Evolutionary conservation across 2,888 invertebrate species (phyloP), one percentile per base, ranked within the genome.

Genomic region (Dolichopus griseipennis): DNA sequence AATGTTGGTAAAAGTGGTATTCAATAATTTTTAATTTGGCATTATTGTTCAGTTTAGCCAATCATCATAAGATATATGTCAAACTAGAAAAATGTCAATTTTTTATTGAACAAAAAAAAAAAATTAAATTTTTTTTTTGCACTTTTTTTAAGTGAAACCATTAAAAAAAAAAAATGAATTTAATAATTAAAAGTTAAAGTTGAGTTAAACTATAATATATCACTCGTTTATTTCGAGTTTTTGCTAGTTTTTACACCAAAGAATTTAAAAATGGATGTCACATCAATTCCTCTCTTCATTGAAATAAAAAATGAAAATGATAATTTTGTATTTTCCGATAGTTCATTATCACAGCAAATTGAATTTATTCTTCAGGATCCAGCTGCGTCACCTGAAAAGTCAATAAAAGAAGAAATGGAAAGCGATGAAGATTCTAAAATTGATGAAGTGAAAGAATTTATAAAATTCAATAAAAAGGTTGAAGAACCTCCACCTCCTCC

Each of bases 341-440:
- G 75, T 73, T 78, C 81, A 72, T 74, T 80, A 73, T 80, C 80
- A 72, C 80, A 81, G 77, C 80, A 80, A 78, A 81, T 80, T 78
- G 80, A 80, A 79, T 80, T 80, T 78, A 80, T 80, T 71, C 75
- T 80, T 71, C 80, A 80, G 73, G 81, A 80, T 73, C 78, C 81
- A 65, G 67, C 68, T 1, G 71, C 70, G 66, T 71, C 70, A 21
- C 18, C 78, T 74, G 78, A 77, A 33, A 63, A 63, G 15, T 63
- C 63, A 27, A 27, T 63, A 18, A 63, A 64, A 64, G 62, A 33
- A 20, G 20, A 65, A 43, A 41, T 43, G 20, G 41, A 22, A 43
- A 33, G 41, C 20, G 22, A 20, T 22, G 65, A 52, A 64, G 41
- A 64, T 37, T n/a, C 37, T 15, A 64, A 37, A 34, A 64, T 64